Percentiles rank a stretch among this genome's conserved stretches.
Evolutionary conservation across 2,888 invertebrate genomes (phyloP).

Genomic region (Hylaea fasciaria): DNA sequence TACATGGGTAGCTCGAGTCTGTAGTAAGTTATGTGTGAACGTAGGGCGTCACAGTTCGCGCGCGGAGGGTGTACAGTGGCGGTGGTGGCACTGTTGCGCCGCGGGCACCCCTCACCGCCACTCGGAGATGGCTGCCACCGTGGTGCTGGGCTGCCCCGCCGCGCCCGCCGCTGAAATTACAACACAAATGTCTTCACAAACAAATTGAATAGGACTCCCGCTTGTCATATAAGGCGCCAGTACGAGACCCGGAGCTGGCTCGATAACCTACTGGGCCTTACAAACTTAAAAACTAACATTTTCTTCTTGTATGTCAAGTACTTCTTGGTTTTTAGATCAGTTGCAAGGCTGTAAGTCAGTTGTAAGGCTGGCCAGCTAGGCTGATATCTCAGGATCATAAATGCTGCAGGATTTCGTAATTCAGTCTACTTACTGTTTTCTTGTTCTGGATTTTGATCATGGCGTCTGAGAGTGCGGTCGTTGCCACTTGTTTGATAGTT

Average conservation of each 20-base stretch:
- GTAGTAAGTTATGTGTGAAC: conserved; percentile 37
- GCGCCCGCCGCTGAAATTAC: conserved; percentile 63
- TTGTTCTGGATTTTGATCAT: conserved; percentile 74
- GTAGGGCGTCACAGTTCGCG: conserved; percentile 46
- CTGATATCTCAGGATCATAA: too few species aligned
- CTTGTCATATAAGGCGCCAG: too few species aligned
- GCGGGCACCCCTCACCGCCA: conserved; percentile 84
- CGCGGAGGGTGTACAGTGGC: conserved; percentile 32
- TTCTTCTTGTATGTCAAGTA: too few species aligned
- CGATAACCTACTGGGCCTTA: too few species aligned
- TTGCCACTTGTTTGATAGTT: conserved; percentile 70
- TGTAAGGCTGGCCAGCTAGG: too few species aligned
- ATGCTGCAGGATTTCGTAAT: background rate
- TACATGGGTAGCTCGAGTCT: conserved; percentile 51
- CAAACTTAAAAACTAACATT: too few species aligned
- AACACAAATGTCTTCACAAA: conserved; percentile 3
- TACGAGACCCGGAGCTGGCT: too few species aligned
- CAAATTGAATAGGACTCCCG: too few species aligned
- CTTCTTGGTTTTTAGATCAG: too few species aligned
- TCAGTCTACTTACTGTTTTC: conserved; percentile 68
- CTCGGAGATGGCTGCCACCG: conserved; percentile 83
- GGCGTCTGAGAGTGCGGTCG: conserved; percentile 76
- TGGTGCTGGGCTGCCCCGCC: conserved; percentile 85
- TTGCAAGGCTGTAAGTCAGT: too few species aligned
- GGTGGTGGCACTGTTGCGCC: conserved; percentile 27